Base-by-base conservation (phyloP, 2,888 invertebrate species). In the Xanthia togata region DNA sequence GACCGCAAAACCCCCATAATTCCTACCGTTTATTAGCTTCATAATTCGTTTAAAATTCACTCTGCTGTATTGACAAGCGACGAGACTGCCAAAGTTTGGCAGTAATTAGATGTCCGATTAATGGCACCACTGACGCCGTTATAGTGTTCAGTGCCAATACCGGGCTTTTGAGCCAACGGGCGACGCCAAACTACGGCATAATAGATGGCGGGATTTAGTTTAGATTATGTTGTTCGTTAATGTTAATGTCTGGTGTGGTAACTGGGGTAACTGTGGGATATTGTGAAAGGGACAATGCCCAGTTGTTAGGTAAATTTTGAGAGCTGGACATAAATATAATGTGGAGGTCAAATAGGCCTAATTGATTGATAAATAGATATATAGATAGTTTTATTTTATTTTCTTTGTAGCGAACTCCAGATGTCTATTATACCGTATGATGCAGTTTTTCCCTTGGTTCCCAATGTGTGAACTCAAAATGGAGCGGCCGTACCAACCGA, bases 91-190 rank as follows among this genome's bases (percentile, higher is more conserved):
- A 75, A 60, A 72, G 73, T 73, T 73, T 87, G 87, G 26, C 75
- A 71, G 64, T 86, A 84, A 87, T 87, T 76, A 86, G 88, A 83
- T 86, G 23, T 63, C 26, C 44, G 50, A 86, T 88, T 72, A 88
- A 84, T 74, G 81, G 67, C 78, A 62, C 9, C 65, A 71, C 71
- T 65, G 50, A 57, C 65, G 59, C 67, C 53, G 31, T 73, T 77
- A 78, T 41, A 63, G 69, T 38, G 47, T 71, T 75, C 67, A 74
- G 72, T 88, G 86, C 86, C 86, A 83, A 86, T 83, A 73, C 44
- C 57, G 17, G 47, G 86, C 68, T 71, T 86, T 86, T 57, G 71
- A n/a, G 14, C 69, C 78, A 75, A 50, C 55, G 62, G 35, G 60
- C 71, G 31, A 65, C 70, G 84, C 76, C 84, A 80, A 81, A 78